Evolutionary conservation across 30 jellyfish, hydroid and myxozoan species (phyloP).

Genomic region (Chrysaora quinquecirrha): DNA sequence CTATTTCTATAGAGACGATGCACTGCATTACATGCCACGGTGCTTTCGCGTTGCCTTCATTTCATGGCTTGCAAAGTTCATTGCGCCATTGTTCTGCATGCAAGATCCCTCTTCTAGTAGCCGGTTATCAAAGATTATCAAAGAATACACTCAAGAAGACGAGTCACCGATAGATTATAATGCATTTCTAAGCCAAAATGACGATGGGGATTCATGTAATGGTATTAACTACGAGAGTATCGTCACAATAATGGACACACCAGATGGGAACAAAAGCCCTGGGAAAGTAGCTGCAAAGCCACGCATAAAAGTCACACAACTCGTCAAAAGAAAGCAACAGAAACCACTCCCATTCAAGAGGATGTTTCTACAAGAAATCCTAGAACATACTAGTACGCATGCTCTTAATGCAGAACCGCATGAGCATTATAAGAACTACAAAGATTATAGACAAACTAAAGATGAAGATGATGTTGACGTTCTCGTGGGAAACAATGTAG

Average conservation of each 20-base stretch:
- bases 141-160: constrained; percentile 38
- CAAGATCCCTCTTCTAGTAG: constrained; percentile 39
- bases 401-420: constrained; percentile 77
- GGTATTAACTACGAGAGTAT: constrained; percentile 43
- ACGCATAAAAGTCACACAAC: constrained; percentile 44
- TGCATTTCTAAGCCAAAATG: not conserved
- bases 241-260: constrained; percentile 55
- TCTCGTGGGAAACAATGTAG: constrained; percentile 52
- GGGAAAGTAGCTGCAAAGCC: constrained; percentile 31
- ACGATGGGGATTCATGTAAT: constrained; percentile 38
- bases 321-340: constrained; percentile 38
- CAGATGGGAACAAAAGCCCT: not conserved
- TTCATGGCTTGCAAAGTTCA: constrained; percentile 62
- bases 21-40: constrained; percentile 63
- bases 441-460: constrained; percentile 49
- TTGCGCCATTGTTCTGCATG: constrained; percentile 75
- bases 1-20: constrained; percentile 80
- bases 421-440: constrained; percentile 64
- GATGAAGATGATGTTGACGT: constrained; percentile 81
- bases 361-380: constrained; percentile 30
- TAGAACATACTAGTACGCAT: constrained; percentile 72
- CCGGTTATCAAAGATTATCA: constrained; percentile 45
- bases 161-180: constrained; percentile 12
- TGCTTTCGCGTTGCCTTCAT: constrained; percentile 64
- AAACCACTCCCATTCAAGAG: constrained; percentile 46